These are phyloP conservation scores for Gnatocerus cornutus DNA, from an alignment of 2,888 invertebrate genomes.

Conservation along the genomic window DNA sequence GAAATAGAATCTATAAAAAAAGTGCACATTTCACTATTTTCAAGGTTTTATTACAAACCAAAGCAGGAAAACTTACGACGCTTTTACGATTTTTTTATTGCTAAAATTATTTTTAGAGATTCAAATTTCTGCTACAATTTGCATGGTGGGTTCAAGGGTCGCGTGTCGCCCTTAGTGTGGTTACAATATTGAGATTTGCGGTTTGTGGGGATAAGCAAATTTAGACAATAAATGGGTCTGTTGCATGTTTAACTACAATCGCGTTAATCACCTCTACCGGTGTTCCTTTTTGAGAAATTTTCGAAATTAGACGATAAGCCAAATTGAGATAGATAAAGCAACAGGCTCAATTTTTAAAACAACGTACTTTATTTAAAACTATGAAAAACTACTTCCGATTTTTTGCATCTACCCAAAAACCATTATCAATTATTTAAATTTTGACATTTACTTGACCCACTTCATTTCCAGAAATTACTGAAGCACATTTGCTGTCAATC, in stretches of 20 bases:
- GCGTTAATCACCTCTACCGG: background rate
- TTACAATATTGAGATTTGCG: background rate
- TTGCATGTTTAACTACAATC: conserved; percentile 12
- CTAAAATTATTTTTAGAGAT: conserved; percentile 24
- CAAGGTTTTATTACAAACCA: background rate
- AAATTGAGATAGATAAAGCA: no score
- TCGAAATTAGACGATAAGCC: no score
- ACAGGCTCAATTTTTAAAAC: no score
- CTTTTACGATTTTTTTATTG: conserved; percentile 23
- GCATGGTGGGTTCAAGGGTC: background rate
- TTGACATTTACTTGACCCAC: no score
- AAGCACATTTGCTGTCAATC: no score
- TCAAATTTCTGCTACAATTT: background rate
- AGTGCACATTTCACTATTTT: conserved; percentile 16
- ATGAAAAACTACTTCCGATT: no score
- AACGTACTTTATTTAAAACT: no score
- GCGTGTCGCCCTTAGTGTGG: conserved; percentile 17
- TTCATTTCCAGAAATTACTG: no score
- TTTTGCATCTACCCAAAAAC: no score
- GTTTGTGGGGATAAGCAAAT: background rate
- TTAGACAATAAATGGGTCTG: conserved; percentile 4
- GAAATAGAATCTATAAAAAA: conserved; percentile 6
- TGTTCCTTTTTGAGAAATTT: no score
- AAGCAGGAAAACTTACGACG: background rate
- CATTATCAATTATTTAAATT: no score